These are phyloP conservation scores for Rhynchophorus ferrugineus DNA, from an alignment of 1,140 invertebrate genomes.

Conservation along the genomic window DNA sequence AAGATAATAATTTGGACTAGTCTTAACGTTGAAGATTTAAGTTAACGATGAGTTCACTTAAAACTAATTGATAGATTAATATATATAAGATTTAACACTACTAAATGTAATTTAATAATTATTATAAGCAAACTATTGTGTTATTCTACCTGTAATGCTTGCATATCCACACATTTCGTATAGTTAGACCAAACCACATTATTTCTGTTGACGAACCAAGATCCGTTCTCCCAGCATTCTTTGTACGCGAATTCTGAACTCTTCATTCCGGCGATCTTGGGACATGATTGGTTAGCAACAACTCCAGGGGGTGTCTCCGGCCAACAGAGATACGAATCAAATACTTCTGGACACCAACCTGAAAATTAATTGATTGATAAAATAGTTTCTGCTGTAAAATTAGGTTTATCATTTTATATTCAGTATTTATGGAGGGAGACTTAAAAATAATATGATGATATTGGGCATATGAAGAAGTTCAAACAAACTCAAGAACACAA, in stretches of 20 bases:
- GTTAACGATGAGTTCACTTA: too few relatives aligned
- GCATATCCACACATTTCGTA: constrained; percentile 66
- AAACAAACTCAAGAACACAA: too few relatives aligned
- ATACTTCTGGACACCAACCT: constrained; percentile 51
- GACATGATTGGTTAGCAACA: constrained; percentile 51
- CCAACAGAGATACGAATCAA: constrained; percentile 60
- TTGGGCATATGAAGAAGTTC: too few relatives aligned
- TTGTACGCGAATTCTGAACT: constrained; percentile 25
- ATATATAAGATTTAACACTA: too few relatives aligned
- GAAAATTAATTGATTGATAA: constrained; percentile 1
- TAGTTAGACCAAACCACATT: constrained; percentile 66
- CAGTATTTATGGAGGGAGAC: too few relatives aligned
- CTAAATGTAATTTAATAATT: too few relatives aligned
- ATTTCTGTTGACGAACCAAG: constrained; percentile 31
- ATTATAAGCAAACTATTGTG: too few relatives aligned
- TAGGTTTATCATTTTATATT: too few relatives aligned
- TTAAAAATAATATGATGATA: too few relatives aligned
- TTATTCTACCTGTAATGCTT: constrained; percentile 57
- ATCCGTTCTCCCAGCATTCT: constrained; percentile 34
- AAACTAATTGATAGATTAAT: too few relatives aligned
- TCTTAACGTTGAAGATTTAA: too few relatives aligned
- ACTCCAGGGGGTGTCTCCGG: constrained; percentile 54
- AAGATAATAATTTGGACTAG: too few relatives aligned
- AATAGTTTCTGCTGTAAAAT: neutral
- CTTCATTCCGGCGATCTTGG: constrained; percentile 50